phyloP scores from a whole-genome alignment of 2,113 vertebrate genomes.

The western clawed frog (Xenopus tropicalis) region DNA sequence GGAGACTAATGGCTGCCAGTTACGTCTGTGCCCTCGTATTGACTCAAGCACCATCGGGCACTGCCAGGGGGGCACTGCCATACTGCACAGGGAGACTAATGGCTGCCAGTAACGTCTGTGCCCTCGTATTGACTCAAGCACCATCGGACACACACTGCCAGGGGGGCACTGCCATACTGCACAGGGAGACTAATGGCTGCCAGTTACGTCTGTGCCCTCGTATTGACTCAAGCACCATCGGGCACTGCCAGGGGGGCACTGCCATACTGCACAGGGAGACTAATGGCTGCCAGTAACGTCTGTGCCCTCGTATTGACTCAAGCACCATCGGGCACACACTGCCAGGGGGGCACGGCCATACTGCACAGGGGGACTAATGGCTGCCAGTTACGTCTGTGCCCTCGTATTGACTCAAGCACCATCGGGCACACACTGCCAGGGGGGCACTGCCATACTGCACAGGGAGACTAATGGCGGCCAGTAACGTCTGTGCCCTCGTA shows the following conservation, averaged over 20 bases:
- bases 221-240: neutral
- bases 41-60: neutral
- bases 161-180: too few species aligned
- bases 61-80: too few species aligned
- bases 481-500: neutral
- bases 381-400: neutral
- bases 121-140: neutral
- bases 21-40: neutral
- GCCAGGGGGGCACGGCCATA: too few species aligned
- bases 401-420: neutral
- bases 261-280: neutral
- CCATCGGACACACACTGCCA: neutral
- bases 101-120: neutral
- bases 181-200: neutral
- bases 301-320: neutral
- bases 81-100: neutral
- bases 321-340: neutral
- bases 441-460: too few species aligned
- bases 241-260: neutral
- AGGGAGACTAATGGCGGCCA: neutral
- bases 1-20: neutral
- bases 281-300: neutral
- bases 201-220: neutral
- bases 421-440: neutral
- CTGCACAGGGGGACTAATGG: neutral